Evolutionary conservation across 2,888 invertebrate species (phyloP), one percentile per base, ranked within the genome.

Genomic region (Vesta saturnalis): DNA sequence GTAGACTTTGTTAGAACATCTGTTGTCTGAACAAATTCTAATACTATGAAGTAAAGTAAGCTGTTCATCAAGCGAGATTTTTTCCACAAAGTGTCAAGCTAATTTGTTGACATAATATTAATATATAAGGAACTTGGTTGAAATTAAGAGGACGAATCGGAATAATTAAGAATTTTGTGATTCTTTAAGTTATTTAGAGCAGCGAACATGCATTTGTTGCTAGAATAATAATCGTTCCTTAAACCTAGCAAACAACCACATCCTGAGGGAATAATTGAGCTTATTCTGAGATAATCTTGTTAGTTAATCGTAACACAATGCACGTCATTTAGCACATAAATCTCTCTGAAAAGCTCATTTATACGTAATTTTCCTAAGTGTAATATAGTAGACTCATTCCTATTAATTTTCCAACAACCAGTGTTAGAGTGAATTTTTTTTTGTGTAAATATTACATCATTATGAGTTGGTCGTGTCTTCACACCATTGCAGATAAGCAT

Each of bases 21-120:
- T 59, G 64, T 64, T 64, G 59, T 59, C 64, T 64, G 59, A 64
- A 64, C 57, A 64, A 64, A 64, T 64, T 64, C 52, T 64, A 60
- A 64, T 64, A 49, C 52, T 21, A 35, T 49, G 49, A 21, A 21
- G 46, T 63, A 49, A 57, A 49, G 46, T 18, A 10, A 10, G 15
- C 43, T 55, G 15, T 46, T 19, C 43, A 15, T 12, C 47, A 47
- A 59, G 23, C 47, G 47, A 59, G 59, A 59, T n/a, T n/a, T n/a
- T n/a, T n/a, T n/a, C n/a, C n/a, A n/a, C n/a, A n/a, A n/a, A n/a
- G n/a, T n/a, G n/a, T n/a, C n/a, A n/a, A n/a, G n/a, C n/a, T n/a
- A n/a, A 39, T 39, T 39, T 39, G 39, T 2, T 39, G 39, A n/a
- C n/a, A n/a, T n/a, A n/a, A n/a, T n/a, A n/a, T n/a, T n/a, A n/a